Evolutionary conservation across 2,888 invertebrate genomes (phyloP).

Genomic region (Parthenolecanium corni): DNA sequence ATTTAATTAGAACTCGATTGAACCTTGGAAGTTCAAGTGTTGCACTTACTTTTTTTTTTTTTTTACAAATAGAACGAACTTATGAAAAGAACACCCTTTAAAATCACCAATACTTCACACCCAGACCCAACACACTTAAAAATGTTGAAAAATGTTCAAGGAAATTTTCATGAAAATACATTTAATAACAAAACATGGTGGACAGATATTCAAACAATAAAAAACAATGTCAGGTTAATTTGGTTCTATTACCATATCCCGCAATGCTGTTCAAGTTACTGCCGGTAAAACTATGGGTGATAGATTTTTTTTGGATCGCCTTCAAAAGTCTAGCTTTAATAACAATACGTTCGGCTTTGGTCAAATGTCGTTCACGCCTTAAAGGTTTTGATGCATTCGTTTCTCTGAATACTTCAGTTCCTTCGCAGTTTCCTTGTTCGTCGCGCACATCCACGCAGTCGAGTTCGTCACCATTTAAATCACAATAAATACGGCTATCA

Average conservation of each 20-base stretch:
- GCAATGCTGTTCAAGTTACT: not conserved
- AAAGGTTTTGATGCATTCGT: not conserved
- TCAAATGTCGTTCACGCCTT: not conserved
- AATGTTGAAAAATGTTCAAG: too few relatives aligned
- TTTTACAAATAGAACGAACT: too few relatives aligned
- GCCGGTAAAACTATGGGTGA: constrained; percentile 1
- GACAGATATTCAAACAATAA: too few relatives aligned
- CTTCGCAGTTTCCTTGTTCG: not conserved
- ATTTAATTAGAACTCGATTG: too few relatives aligned
- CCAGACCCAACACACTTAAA: too few relatives aligned
- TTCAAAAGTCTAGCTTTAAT: constrained; percentile 1
- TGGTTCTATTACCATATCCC: not conserved
- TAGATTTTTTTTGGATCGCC: not conserved
- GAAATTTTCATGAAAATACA: too few relatives aligned
- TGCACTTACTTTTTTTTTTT: too few relatives aligned
- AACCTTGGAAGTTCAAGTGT: too few relatives aligned
- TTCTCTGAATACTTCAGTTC: too few relatives aligned
- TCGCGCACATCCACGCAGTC: not conserved
- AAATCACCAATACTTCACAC: too few relatives aligned
- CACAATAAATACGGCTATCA: not conserved
- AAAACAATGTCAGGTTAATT: not conserved
- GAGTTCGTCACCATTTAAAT: constrained; percentile 8
- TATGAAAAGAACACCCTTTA: too few relatives aligned
- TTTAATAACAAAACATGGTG: too few relatives aligned
- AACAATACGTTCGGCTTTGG: constrained; percentile 8